phyloP scores from a whole-genome alignment of 2,888 invertebrate species.

The Lepidochrysops patricia region DNA sequence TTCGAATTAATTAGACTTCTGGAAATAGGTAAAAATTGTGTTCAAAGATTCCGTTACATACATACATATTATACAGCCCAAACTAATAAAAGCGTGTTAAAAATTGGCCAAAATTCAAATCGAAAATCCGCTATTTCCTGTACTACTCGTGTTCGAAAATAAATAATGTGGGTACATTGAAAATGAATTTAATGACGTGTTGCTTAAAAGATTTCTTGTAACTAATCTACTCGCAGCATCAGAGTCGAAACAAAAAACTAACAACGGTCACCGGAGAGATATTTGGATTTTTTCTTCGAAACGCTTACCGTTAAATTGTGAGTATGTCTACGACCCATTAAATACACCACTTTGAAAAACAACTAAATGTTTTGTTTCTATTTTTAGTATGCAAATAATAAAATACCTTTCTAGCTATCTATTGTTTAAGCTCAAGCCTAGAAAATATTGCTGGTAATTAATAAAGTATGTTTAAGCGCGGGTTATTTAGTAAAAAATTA shows the following conservation, averaged over 20 bases:
- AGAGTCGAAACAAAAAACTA: constrained; percentile 26
- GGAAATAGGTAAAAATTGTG: neutral
- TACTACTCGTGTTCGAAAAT: neutral
- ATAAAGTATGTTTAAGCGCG: too few relatives aligned
- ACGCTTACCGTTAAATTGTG: constrained; percentile 28
- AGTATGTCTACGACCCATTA: neutral
- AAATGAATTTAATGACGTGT: constrained; percentile 22
- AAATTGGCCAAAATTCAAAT: neutral
- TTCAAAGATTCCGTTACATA: too few relatives aligned
- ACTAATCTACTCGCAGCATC: constrained; percentile 26
- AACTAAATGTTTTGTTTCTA: neutral
- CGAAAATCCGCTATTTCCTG: neutral
- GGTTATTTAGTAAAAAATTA: too few relatives aligned
- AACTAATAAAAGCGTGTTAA: too few relatives aligned
- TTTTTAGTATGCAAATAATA: too few relatives aligned
- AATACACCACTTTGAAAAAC: neutral
- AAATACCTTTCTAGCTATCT: too few relatives aligned
- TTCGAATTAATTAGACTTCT: too few relatives aligned
- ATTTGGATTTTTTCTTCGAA: constrained; percentile 30
- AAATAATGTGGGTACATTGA: neutral
- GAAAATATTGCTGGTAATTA: too few relatives aligned
- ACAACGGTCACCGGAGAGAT: constrained; percentile 23
- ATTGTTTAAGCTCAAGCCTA: too few relatives aligned
- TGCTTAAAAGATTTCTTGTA: constrained; percentile 23
- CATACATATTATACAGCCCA: too few relatives aligned